Conservation (phyloP, 2,797 vertebrate species). For the Myotis pilosus region DNA sequence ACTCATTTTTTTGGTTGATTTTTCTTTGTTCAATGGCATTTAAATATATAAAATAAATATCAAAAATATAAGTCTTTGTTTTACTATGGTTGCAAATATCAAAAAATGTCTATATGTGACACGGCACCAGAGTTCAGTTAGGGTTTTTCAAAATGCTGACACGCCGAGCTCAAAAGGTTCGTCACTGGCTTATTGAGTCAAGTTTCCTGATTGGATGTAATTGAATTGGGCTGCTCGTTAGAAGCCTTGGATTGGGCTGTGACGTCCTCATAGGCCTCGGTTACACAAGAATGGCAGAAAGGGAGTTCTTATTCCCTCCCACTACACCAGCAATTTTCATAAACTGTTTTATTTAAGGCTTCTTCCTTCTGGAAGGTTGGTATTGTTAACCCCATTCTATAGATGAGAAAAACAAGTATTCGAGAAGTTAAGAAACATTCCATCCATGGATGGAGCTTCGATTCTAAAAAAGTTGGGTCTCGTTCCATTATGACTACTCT, state of each 20-base stretch:
- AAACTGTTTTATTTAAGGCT: neutral
- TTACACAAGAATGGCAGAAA: neutral
- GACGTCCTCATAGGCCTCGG: neutral
- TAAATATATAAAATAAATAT: too few species aligned
- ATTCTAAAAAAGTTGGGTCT: neutral
- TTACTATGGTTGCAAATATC: too few species aligned
- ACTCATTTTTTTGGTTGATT: too few species aligned
- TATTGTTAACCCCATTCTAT: neutral
- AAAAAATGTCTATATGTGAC: too few species aligned
- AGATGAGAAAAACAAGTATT: neutral
- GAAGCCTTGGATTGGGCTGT: neutral
- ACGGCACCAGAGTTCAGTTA: too few species aligned
- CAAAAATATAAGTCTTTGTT: too few species aligned
- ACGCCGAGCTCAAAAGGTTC: too few species aligned
- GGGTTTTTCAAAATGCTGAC: too few species aligned
- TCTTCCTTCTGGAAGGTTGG: neutral
- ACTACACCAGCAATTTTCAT: neutral
- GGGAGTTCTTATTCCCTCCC: neutral
- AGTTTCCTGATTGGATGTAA: neutral
- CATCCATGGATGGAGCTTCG: neutral
- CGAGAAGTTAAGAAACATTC: neutral
- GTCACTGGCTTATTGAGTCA: neutral
- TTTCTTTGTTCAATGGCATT: too few species aligned
- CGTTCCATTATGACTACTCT: neutral
- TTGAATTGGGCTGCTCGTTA: neutral